Conservation (phyloP, 2,113 vertebrate species). For the Spea bombifrons region DNA sequence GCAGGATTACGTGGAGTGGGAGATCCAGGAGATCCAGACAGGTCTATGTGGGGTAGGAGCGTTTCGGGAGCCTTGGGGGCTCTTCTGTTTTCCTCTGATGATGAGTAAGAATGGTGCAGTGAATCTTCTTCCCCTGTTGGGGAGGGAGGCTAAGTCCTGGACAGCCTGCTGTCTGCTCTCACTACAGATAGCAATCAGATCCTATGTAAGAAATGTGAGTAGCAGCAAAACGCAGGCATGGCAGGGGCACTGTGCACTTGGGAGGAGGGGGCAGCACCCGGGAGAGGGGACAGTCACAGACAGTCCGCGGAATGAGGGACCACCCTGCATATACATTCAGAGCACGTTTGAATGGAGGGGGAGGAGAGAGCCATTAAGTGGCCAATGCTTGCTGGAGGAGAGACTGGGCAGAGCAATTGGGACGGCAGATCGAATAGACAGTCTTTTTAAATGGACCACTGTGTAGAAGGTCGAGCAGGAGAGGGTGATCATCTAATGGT, state of each 20-base stretch:
- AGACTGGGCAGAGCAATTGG: background rate
- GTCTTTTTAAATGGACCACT: background rate
- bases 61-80: background rate
- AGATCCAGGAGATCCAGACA: background rate
- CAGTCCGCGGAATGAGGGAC: background rate
- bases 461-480: background rate
- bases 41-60: background rate
- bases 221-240: background rate
- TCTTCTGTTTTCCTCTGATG: background rate
- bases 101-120: constrained; percentile 27
- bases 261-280: background rate
- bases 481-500: too few species aligned
- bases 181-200: constrained; percentile 8
- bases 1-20: background rate
- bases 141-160: background rate
- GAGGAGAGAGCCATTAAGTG: background rate
- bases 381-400: background rate
- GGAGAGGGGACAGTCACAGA: background rate
- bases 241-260: constrained; percentile 2
- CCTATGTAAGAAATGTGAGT: background rate
- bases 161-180: background rate
- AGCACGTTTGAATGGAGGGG: constrained; percentile 44
- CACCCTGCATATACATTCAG: constrained; percentile 13
- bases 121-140: constrained; percentile 16
- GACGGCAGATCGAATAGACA: background rate